Percentiles rank a stretch among this genome's conserved stretches.
Evolutionary conservation across 2,113 vertebrate species (phyloP).

Genomic region (Thomomys bottae): DNA sequence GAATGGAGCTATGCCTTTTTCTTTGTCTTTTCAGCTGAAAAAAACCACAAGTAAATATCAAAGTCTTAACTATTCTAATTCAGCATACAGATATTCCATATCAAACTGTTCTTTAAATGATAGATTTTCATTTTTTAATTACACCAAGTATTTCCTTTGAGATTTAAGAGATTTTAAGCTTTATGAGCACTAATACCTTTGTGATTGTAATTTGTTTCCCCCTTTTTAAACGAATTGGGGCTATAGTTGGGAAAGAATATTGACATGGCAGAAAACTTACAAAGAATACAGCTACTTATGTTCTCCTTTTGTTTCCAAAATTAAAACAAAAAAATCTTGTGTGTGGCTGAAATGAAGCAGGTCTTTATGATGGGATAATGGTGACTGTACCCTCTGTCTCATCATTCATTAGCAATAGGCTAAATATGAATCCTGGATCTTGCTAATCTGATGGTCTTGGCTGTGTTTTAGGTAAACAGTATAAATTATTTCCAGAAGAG

Average conservation of each 20-base stretch:
- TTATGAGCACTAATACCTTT: slow-evolving; percentile 62
- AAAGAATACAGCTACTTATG: slow-evolving; percentile 32
- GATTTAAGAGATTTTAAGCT: slow-evolving; percentile 72
- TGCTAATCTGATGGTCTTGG: slow-evolving; percentile 71
- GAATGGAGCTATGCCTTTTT: neutral
- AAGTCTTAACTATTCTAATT: slow-evolving; percentile 43
- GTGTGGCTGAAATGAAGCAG: slow-evolving; percentile 31
- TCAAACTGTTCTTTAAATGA: slow-evolving; percentile 70
- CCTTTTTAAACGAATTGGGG: slow-evolving; percentile 68
- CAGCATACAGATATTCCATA: slow-evolving; percentile 59
- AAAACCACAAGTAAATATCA: slow-evolving; percentile 51
- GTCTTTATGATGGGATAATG: slow-evolving; percentile 39
- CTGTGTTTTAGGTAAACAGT: slow-evolving; percentile 69
- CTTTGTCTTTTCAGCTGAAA: slow-evolving; percentile 43
- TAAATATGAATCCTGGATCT: slow-evolving; percentile 64
- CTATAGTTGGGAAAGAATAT: slow-evolving; percentile 42
- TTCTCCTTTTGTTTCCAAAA: slow-evolving; percentile 61
- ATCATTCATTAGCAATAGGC: slow-evolving; percentile 65
- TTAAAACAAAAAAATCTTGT: slow-evolving; percentile 1
- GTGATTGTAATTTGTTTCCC: slow-evolving; percentile 56
- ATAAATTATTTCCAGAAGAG: slow-evolving; percentile 72
- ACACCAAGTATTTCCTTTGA: slow-evolving; percentile 68
- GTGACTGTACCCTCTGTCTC: slow-evolving; percentile 19
- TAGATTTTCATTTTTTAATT: slow-evolving; percentile 77
- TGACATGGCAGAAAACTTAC: slow-evolving; percentile 43